Conservation (phyloP, 1,140 invertebrate species). For the Zaprionus vittiger region DNA sequence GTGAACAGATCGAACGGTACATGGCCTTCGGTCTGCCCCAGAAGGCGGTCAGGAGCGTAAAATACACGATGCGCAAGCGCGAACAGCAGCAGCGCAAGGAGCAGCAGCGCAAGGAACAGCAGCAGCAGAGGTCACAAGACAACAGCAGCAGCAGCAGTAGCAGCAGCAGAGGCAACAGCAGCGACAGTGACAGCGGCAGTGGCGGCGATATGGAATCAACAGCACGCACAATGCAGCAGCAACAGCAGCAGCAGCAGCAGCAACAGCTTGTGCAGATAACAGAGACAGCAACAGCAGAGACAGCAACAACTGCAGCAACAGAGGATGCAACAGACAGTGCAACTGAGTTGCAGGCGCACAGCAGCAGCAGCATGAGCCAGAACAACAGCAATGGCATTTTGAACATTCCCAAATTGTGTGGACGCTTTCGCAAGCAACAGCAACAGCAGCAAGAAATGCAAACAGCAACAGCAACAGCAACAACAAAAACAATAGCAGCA, state of each 20-base stretch:
- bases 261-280: constrained; percentile 9
- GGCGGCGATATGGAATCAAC: constrained; percentile 28
- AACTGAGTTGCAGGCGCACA: constrained; percentile 15
- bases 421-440: constrained; percentile 58
- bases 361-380: constrained; percentile 1
- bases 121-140: constrained; percentile 38
- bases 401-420: constrained; percentile 59
- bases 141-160: constrained; percentile 22
- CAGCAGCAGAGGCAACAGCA: constrained; percentile 13
- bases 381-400: constrained; percentile 47
- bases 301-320: not conserved
- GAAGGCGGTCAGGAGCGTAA: constrained; percentile 74
- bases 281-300: constrained; percentile 10
- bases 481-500: constrained; percentile 39
- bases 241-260: constrained; percentile 16
- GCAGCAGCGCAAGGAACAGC: constrained; percentile 44
- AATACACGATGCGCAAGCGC: constrained; percentile 74
- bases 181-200: constrained; percentile 19
- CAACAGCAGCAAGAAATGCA: constrained; percentile 29
- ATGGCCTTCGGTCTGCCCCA: constrained; percentile 77
- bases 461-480: constrained; percentile 18
- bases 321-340: not conserved
- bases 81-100: constrained; percentile 57
- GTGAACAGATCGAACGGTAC: constrained; percentile 78
- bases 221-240: constrained; percentile 5